These are phyloP conservation scores for Xiphorhynchus erythropygius DNA, from an alignment of 2,797 vertebrate species.

Conservation along the genomic window DNA sequence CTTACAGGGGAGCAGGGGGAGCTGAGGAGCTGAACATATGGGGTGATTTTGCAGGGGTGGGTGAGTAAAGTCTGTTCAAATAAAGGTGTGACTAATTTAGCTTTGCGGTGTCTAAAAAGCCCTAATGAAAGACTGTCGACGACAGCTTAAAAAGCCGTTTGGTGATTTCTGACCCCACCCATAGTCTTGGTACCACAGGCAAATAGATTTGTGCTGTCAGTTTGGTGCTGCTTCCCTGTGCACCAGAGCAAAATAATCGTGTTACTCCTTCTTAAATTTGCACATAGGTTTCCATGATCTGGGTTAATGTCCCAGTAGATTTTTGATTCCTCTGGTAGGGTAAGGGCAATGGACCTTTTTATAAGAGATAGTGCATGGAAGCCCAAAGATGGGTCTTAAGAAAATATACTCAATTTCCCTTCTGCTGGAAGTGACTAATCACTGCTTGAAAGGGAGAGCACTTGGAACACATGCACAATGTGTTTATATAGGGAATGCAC, in stretches of 20 bases:
- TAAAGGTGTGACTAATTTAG: slow-evolving; percentile 48
- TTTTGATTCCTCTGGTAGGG: background rate
- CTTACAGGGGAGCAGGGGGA: fast-evolving
- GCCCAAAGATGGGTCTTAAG: background rate
- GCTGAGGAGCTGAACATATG: background rate
- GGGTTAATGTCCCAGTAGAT: background rate
- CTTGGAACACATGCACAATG: background rate
- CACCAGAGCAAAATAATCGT: background rate
- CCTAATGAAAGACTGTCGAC: slow-evolving; percentile 9
- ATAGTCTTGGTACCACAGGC: background rate
- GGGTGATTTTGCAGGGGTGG: slow-evolving; percentile 34
- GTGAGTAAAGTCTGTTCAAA: slow-evolving; percentile 45
- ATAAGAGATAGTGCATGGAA: background rate
- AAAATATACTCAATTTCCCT: background rate
- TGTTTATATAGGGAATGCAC: background rate
- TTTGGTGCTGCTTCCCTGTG: background rate
- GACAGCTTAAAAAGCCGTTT: background rate
- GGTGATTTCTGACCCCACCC: slow-evolving; percentile 3
- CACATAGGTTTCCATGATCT: background rate
- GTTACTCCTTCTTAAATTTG: background rate
- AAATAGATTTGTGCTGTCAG: background rate
- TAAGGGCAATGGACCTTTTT: background rate
- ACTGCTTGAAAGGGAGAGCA: background rate
- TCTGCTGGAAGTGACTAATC: background rate
- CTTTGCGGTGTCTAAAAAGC: background rate